Base-by-base conservation (phyloP, 2,113 vertebrate species). In the Sclerurus mexicanus region DNA sequence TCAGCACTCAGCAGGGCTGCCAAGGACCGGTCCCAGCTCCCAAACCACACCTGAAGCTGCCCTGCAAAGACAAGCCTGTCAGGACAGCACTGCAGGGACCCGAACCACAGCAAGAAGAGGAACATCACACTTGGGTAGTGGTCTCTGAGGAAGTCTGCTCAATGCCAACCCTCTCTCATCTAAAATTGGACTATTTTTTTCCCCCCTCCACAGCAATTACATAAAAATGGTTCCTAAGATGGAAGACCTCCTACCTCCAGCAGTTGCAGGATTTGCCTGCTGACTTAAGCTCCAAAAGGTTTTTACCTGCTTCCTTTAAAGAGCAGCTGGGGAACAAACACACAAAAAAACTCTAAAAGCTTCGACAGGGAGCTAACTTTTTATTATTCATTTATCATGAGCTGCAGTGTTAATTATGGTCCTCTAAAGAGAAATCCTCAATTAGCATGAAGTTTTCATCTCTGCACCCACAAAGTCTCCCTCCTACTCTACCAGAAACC, bases 81-180 rank as follows among this genome's bases (percentile, higher is more conserved):
- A 92, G 68, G 60, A 62, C 19, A 63, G 66, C 81, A 55, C 46
- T 52, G 76, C 59, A 90, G 72, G 53, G 37, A 82, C 1, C 0
- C 1, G 1, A 68, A 75, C 27, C 20, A 8, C 2, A 2, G 78
- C 33, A 85, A 82, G 71, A 76, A 23, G 10, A 72, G 12, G 31
- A 82, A 71, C 15, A 39, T 4, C 2, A 2, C 20, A 21, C 44
- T 11, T 2, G 0, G 7, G 50, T 22, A 76, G 39, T 7, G 5
- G 46, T n/a, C 62, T 74, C 37, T 53, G 12, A 22, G 53, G 37
- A 40, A 76, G 7, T 11, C 52, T 87, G 42, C 64, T 78, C 72
- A 74, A 39, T 21, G 17, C 17, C 52, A 91, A 20, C 11, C 4
- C 12, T 40, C 35, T 58, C 71, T 47, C 35, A 19, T 35, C 50